Evolutionary conservation across 2,797 vertebrate genomes (phyloP).

Genomic region (Diceros bicornis): DNA sequence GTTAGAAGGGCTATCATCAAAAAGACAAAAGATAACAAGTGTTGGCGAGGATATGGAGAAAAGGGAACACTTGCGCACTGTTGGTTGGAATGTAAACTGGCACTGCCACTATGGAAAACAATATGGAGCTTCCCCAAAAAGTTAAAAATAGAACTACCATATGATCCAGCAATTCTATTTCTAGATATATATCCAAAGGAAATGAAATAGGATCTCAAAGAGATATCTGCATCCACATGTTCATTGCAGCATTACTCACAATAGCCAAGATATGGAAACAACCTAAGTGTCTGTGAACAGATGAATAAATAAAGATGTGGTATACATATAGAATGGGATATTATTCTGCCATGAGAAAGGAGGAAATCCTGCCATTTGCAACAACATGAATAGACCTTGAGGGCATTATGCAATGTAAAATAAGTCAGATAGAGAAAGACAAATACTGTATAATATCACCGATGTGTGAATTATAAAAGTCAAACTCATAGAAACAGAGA

Average conservation of each 20-base stretch:
- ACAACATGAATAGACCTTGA: not conserved
- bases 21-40: not conserved
- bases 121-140: not conserved
- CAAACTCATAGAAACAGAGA: not conserved
- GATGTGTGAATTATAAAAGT: not conserved
- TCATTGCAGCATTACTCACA: not conserved
- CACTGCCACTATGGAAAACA: not conserved
- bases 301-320: not conserved
- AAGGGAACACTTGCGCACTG: not conserved
- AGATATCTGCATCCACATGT: not conserved
- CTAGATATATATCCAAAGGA: not conserved
- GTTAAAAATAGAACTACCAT: not conserved
- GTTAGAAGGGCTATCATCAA: not conserved
- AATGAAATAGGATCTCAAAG: constrained; percentile 7
- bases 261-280: not conserved
- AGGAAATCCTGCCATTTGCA: not conserved
- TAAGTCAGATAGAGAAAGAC: not conserved
- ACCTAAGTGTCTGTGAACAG: not conserved
- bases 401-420: not conserved
- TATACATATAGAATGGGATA: not conserved
- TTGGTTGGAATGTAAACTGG: not conserved
- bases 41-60: not conserved
- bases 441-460: not conserved
- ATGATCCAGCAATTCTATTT: not conserved
- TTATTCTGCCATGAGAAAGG: not conserved